Evolutionary conservation across 2,888 invertebrate genomes (phyloP), one percentile per base, ranked within the genome.

Genomic region (Meliscaeva auricollis): DNA sequence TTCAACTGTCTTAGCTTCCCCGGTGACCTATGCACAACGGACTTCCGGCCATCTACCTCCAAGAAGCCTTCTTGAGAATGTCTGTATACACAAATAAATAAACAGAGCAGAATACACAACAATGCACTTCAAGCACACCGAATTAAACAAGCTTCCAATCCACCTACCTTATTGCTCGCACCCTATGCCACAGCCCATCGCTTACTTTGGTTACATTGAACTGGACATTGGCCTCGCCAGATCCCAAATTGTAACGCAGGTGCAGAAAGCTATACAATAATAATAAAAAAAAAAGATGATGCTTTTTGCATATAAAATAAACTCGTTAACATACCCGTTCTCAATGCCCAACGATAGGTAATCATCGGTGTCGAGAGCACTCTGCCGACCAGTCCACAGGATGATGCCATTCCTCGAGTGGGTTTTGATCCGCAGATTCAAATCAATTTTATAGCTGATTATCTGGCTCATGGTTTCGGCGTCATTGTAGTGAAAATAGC

Each of bases 401-500:
- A 98, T 93, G 84, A 98, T 93, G 0, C 97, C 98, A 89, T 94
- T 93, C 30, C 94, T 91, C 2, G 95, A 93, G 88, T 94, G 94
- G 66, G 96, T 95, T 87, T 96, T 95, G 92, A 98, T 96, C 88
- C 97, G 93, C 91, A 98, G 95, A 93, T 97, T 97, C 90, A 98
- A 95, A 92, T 97, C 97, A 88, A 98, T 94, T 87, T 96, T 96
- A 92, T 96, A 96, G 89, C 97, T 96, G 80, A 96, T 95, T 88
- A 98, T 93, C 91, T 97, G 95, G 91, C 96, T 96, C 93, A 97
- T 95, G 76, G 98, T 96, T 88, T 96, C 96, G 58, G 96, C 96
- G 91, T 97, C 97, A 88, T 96, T 96, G 90, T 97, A 98, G 91
- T 96, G 96, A 78, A 98, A 95, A 90, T 96, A 98, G 90, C 98